These are phyloP conservation scores for Macaria liturata DNA, from an alignment of 2,888 invertebrate species.

Conservation along the genomic window DNA sequence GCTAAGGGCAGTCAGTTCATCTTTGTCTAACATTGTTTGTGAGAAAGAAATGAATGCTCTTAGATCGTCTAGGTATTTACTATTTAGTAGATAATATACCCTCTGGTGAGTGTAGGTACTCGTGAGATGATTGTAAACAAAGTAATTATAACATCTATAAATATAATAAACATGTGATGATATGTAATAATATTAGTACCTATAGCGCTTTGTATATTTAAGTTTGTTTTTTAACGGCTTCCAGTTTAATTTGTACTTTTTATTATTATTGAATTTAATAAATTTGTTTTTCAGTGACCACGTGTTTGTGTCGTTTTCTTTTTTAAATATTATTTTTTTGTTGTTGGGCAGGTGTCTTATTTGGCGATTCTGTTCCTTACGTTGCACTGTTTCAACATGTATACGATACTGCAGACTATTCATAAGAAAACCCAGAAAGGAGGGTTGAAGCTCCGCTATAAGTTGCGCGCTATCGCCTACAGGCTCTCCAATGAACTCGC, in stretches of 20 bases:
- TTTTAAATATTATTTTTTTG: background rate
- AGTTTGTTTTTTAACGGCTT: slow-evolving; percentile 38
- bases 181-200: slow-evolving; percentile 44
- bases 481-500: slow-evolving; percentile 73
- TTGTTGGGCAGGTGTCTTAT: slow-evolving; percentile 86
- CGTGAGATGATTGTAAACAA: too few relatives aligned
- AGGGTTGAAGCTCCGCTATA: slow-evolving; percentile 84
- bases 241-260: slow-evolving; percentile 47
- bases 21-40: too few relatives aligned
- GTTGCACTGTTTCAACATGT: slow-evolving; percentile 94
- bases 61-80: too few relatives aligned
- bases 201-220: slow-evolving; percentile 50
- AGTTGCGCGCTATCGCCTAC: slow-evolving; percentile 79
- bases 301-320: slow-evolving; percentile 43
- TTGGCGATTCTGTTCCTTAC: slow-evolving; percentile 92
- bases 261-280: slow-evolving; percentile 59
- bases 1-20: too few relatives aligned
- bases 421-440: slow-evolving; percentile 89
- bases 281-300: slow-evolving; percentile 64
- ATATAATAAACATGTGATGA: slow-evolving; percentile 27
- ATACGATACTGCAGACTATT: slow-evolving; percentile 93
- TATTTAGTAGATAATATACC: too few relatives aligned
- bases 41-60: too few relatives aligned
- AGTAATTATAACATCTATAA: background rate
- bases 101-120: too few relatives aligned